Conservation (phyloP, 2,113 vertebrate species). For the Vicugna pacos region DNA sequence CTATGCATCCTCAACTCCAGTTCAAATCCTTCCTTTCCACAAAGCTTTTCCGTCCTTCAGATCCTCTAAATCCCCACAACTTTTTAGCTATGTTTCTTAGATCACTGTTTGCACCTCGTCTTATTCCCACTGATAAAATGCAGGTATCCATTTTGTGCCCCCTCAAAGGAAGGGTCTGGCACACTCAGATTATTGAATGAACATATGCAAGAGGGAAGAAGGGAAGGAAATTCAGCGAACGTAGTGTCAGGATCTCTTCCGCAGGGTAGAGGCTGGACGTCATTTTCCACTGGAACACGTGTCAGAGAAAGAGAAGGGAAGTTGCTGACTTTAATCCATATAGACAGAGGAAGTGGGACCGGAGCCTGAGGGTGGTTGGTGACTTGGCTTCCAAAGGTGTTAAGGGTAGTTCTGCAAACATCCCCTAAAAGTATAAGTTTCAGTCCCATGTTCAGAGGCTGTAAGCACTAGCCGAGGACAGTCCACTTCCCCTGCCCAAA, state of each 20-base stretch:
- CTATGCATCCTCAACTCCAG: neutral
- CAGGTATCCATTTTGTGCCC: neutral
- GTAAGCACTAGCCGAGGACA: neutral
- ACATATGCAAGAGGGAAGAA: neutral
- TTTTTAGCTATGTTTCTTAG: neutral
- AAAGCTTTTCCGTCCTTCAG: neutral
- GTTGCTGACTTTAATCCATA: neutral
- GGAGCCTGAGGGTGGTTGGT: neutral
- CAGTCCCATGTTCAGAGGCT: neutral
- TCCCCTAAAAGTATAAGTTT: neutral
- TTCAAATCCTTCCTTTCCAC: neutral
- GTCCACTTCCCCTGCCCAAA: neutral
- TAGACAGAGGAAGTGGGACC: constrained; percentile 37
- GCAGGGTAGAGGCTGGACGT: rapidly evolving
- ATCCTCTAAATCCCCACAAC: neutral
- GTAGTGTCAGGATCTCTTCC: neutral
- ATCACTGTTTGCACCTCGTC: neutral
- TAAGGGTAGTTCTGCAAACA: constrained; percentile 47
- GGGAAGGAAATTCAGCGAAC: neutral
- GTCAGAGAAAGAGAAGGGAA: constrained; percentile 47
- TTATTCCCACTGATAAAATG: neutral
- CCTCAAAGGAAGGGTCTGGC: neutral
- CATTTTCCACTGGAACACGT: neutral
- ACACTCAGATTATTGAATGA: neutral
- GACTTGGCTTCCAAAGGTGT: neutral